Evolutionary conservation across 2,888 invertebrate genomes (phyloP).

Genomic region (Lasioglossum oenotherae): DNA sequence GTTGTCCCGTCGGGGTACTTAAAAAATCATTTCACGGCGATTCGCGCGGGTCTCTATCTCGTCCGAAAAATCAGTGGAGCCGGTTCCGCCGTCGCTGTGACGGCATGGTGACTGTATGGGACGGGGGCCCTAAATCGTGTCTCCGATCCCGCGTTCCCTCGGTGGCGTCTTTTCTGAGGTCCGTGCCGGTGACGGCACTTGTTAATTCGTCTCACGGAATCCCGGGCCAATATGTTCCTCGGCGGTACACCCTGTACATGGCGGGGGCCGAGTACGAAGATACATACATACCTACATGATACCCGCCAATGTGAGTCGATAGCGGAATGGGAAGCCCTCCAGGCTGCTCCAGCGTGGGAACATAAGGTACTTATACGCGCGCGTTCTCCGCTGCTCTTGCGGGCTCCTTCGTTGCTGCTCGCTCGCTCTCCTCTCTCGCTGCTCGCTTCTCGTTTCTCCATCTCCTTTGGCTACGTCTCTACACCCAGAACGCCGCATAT

Average conservation of each 20-base stretch:
- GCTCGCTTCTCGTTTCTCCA: constrained; percentile 19
- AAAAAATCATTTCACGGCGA: constrained; percentile 19
- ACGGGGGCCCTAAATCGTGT: constrained; percentile 14
- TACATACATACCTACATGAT: constrained; percentile 77
- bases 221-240: constrained; percentile 72
- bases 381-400: background rate
- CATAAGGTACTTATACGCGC: constrained; percentile 73
- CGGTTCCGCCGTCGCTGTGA: background rate
- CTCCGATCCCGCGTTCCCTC: constrained; percentile 32
- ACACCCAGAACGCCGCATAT: constrained; percentile 49
- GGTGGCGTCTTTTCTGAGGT: constrained; percentile 38
- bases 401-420: background rate
- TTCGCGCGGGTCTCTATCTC: background rate
- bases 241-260: constrained; percentile 77
- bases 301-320: constrained; percentile 77
- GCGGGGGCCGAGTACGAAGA: constrained; percentile 72
- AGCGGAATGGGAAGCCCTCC: constrained; percentile 80
- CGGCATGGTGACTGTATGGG: background rate
- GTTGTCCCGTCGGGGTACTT: background rate
- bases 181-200: constrained; percentile 42
- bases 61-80: constrained; percentile 22
- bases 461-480: constrained; percentile 69
- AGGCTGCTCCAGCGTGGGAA: constrained; percentile 82
- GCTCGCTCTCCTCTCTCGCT: background rate
- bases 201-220: constrained; percentile 73